A percentile compares a stretch with the other conserved stretches of the same genome.
These are phyloP conservation scores for Calypte anna DNA, from an alignment of 2,113 vertebrate genomes.

Conservation along the genomic window DNA sequence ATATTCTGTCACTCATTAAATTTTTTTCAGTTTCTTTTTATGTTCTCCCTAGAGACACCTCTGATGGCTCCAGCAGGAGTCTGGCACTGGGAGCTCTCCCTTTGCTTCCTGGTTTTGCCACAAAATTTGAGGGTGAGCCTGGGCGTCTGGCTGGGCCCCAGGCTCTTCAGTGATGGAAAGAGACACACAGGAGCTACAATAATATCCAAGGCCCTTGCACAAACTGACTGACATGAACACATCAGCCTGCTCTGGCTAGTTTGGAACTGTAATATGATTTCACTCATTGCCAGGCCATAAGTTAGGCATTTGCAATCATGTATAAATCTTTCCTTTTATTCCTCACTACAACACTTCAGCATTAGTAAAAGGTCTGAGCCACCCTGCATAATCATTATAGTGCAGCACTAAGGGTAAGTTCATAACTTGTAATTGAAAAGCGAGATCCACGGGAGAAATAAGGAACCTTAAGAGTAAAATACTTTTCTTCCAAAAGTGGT, in stretches of 20 bases:
- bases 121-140: background rate
- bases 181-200: background rate
- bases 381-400: background rate
- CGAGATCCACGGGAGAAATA: background rate
- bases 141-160: background rate
- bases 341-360: background rate
- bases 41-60: background rate
- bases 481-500: background rate
- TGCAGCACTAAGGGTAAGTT: background rate
- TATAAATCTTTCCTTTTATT: background rate
- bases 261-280: background rate
- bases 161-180: background rate
- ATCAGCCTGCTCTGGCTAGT: background rate
- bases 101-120: background rate
- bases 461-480: background rate
- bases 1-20: background rate
- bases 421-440: background rate
- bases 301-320: background rate
- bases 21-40: background rate
- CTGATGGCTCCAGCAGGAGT: background rate
- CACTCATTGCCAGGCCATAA: background rate
- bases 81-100: background rate
- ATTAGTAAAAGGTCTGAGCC: background rate
- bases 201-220: background rate
- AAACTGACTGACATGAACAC: accelerated